These are phyloP conservation scores for Hephaestus fuliginosus DNA, from an alignment of 2,797 vertebrate species.

Conservation along the genomic window DNA sequence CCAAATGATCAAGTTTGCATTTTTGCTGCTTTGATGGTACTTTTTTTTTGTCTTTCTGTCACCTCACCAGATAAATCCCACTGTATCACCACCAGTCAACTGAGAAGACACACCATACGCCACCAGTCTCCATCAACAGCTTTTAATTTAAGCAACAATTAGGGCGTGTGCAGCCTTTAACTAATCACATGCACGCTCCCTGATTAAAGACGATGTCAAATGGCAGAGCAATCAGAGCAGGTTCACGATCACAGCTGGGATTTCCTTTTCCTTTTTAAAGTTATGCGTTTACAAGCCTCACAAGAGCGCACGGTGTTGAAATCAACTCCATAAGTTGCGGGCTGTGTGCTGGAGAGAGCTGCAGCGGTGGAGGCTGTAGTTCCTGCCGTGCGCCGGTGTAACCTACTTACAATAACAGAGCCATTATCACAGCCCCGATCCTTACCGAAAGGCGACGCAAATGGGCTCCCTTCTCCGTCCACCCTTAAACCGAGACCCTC, in stretches of 20 bases:
- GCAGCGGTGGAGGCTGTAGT: constrained; percentile 65
- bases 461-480: constrained; percentile 46
- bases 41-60: not conserved
- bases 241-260: constrained; percentile 4
- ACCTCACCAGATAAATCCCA: not conserved
- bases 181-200: constrained; percentile 26
- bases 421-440: constrained; percentile 60
- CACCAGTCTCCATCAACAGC: constrained; percentile 12
- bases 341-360: constrained; percentile 45
- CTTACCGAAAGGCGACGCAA: constrained; percentile 60
- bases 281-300: constrained; percentile 48
- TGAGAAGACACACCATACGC: not conserved
- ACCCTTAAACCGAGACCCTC: constrained; percentile 28
- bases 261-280: not conserved
- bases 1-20: not conserved
- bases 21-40: not conserved
- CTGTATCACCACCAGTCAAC: not conserved
- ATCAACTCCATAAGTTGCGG: constrained; percentile 62
- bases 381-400: constrained; percentile 65
- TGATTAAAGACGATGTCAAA: constrained; percentile 13
- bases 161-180: constrained; percentile 42
- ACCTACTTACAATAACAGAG: constrained; percentile 68
- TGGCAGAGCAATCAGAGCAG: constrained; percentile 2
- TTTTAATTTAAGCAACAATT: constrained; percentile 9
- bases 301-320: constrained; percentile 1